Base-by-base conservation (phyloP, 2,888 invertebrate genomes). In the Isotomurus palustris region DNA sequence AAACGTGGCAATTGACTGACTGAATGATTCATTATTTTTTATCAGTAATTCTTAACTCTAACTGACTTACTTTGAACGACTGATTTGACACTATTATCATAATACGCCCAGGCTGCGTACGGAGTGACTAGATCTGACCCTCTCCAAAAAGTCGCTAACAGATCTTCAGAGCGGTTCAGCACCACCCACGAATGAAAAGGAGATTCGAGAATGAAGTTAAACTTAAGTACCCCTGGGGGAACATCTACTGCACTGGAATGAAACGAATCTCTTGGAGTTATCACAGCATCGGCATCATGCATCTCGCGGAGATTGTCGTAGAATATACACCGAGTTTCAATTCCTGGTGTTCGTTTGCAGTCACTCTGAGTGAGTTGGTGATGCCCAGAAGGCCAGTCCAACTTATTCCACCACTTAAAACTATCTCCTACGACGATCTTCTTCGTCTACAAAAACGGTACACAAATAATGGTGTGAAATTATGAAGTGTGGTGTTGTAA, bases 151-250 rank as follows among this genome's bases (percentile, higher is more conserved):
- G 62, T 55, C 10, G 65, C 65, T 45, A 67, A 44, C 29, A 63
- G 43, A 43, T 67, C 67, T 40, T 67, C 61, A 17, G 17, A 22
- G 27, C 62, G 22, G 5, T 19, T n/a, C 28, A 67, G 58, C 10
- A 27, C 27, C 27, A 58, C 62, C 21, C 47, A 53, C 1, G 65
- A 63, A 43, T 62, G 64, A 38, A 60, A 64, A 8, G 67, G 67
- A 36, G 67, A 67, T 44, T 67, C 67, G n/a, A 67, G 48, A 35
- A 67, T 63, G 51, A 65, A 65, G 50, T 63, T 58, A 56, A 67
- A 58, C 47, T 62, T 62, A 24, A 62, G 44, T 8, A 58, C 58
- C n/a, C 62, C 45, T 22, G 49, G 19, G n/a, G 65, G 60, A 50
- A 62, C 62, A 4, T 14, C 19, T 14, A 66, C 53, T 47, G 43